A percentile compares a stretch with the other conserved stretches of the same genome.
Evolutionary conservation across 35 echinoderm and acorn worm species (phyloP).

Genomic region (Diadema setosum): DNA sequence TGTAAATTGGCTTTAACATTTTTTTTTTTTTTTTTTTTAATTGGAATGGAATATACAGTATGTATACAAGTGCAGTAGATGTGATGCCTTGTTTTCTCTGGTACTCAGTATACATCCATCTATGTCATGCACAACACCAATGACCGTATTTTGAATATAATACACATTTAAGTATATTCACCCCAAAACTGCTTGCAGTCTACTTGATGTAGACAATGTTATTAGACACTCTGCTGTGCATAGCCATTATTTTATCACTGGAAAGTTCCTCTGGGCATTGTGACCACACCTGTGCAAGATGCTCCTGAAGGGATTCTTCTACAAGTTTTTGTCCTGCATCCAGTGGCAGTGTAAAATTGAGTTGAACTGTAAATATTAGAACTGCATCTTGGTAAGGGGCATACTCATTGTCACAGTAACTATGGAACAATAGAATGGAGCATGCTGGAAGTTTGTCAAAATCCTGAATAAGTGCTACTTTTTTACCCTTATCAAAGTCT

Average conservation of each 20-base stretch:
- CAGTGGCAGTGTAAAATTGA: not conserved
- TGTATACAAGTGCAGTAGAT: no score
- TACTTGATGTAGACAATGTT: slow-evolving; percentile 55
- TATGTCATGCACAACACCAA: no score
- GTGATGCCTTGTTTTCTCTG: no score
- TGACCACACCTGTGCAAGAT: slow-evolving; percentile 37
- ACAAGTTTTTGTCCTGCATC: not conserved
- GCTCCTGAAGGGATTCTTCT: slow-evolving; percentile 4
- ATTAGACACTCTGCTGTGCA: slow-evolving; percentile 71
- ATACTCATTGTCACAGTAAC: slow-evolving; percentile 82
- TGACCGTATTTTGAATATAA: no score
- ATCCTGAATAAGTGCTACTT: slow-evolving; percentile 37
- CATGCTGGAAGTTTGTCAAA: slow-evolving; percentile 68
- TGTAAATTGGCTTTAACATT: no score
- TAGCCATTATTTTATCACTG: slow-evolving; percentile 50
- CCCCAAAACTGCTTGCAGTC: no score
- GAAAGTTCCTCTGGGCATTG: slow-evolving; percentile 47
- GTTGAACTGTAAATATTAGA: slow-evolving; percentile 40
- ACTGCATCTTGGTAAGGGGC: slow-evolving; percentile 56
- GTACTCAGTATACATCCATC: no score
- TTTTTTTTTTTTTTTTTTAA: no score
- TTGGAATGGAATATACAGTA: no score
- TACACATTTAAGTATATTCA: no score
- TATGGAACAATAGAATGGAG: slow-evolving; percentile 58
- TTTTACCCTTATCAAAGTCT: slow-evolving; percentile 13